phyloP scores from a whole-genome alignment of 2,797 vertebrate species.

The Sebastes steindachneri region DNA sequence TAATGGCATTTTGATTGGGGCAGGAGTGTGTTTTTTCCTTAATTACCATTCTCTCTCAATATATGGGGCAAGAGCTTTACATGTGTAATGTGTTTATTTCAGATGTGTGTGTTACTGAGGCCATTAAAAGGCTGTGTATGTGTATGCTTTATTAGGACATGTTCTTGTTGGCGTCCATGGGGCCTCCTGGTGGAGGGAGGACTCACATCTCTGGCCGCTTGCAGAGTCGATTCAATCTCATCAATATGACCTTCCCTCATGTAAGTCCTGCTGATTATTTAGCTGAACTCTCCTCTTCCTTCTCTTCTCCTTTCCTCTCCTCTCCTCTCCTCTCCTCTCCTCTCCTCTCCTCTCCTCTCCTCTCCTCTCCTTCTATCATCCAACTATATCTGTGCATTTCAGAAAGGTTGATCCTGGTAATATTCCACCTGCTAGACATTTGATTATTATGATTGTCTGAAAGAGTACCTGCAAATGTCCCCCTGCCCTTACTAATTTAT shows the following conservation, averaged over 20 bases:
- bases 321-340: neutral
- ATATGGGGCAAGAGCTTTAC: neutral
- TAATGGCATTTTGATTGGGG: neutral
- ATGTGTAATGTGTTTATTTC: neutral
- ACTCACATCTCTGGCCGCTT: constrained; percentile 87
- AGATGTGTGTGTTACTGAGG: neutral
- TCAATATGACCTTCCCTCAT: constrained; percentile 92
- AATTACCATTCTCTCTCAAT: neutral
- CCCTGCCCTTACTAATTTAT: neutral
- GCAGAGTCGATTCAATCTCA: constrained; percentile 90
- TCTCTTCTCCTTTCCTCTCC: neutral
- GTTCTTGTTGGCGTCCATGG: constrained; percentile 91
- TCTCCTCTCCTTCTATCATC: neutral
- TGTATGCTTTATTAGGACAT: constrained; percentile 80
- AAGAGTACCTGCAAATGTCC: neutral
- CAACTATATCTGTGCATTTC: neutral
- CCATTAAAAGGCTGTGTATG: neutral
- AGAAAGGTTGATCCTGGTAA: neutral
- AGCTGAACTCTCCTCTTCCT: neutral
- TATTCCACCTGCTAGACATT: neutral
- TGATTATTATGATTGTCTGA: neutral
- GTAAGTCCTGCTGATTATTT: constrained; percentile 75
- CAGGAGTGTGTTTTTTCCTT: neutral
- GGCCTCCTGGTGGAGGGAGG: constrained; percentile 90
- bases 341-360: neutral